Percentiles rank a stretch among this genome's conserved stretches.
These are phyloP conservation scores for Eulemur coronatus DNA, from an alignment of 2,797 vertebrate genomes.

Conservation along the genomic window DNA sequence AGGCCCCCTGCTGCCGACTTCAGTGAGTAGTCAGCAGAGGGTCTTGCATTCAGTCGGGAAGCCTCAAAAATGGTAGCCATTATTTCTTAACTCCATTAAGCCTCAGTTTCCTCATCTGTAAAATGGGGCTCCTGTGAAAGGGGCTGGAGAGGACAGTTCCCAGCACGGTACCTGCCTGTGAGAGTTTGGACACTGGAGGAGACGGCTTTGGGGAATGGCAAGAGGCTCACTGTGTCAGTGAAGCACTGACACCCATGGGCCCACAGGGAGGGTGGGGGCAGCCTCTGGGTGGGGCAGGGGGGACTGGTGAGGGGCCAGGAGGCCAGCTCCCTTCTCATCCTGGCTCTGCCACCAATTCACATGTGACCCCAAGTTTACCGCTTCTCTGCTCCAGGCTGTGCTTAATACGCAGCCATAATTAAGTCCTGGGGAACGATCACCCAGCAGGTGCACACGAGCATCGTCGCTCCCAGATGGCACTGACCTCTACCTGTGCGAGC, in stretches of 20 bases:
- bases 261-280: neutral
- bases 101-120: constrained; percentile 16
- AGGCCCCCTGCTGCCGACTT: neutral
- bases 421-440: neutral
- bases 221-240: neutral
- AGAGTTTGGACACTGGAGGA: neutral
- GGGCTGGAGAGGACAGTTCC: neutral
- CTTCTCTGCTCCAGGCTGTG: neutral
- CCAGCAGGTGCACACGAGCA: neutral
- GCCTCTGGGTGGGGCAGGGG: neutral
- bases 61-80: neutral
- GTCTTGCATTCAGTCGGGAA: neutral
- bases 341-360: neutral
- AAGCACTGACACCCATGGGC: neutral
- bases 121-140: neutral
- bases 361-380: neutral
- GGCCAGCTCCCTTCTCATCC: neutral
- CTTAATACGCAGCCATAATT: neutral
- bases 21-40: neutral
- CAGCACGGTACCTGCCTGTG: neutral
- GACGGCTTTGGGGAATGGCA: neutral
- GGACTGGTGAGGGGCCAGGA: neutral
- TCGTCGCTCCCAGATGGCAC: neutral
- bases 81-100: neutral
- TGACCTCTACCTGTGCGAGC: neutral